A percentile compares a stretch with the other conserved stretches of the same genome.
phyloP scores from a whole-genome alignment of 2,113 vertebrate species.

The Myanophis thanlyinensis region DNA sequence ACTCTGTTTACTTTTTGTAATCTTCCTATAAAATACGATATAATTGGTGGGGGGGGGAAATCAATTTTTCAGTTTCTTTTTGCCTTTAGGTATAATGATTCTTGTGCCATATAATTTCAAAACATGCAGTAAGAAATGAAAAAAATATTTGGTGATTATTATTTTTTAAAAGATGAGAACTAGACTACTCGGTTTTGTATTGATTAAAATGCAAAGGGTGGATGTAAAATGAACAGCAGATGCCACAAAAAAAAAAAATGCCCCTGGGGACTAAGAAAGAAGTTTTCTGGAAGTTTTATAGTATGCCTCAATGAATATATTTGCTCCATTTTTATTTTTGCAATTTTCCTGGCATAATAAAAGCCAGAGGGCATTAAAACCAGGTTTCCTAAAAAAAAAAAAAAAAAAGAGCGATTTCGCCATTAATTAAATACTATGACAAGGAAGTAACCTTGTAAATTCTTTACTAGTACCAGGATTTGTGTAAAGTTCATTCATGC shows the following conservation, averaged over 20 bases:
- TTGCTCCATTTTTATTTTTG: constrained; percentile 22
- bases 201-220: constrained; percentile 45
- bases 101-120: not conserved
- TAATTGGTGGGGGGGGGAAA: not conserved
- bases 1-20: not conserved
- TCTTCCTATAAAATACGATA: not conserved
- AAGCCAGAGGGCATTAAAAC: not conserved
- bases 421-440: not conserved
- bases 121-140: not conserved
- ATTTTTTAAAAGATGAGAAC: not conserved
- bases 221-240: constrained; percentile 39
- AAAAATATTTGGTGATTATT: not conserved
- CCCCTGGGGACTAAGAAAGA: constrained; percentile 35
- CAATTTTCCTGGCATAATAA: constrained; percentile 1
- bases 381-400: not conserved
- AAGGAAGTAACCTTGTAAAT: not conserved
- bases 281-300: not conserved
- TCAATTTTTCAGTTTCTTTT: not conserved
- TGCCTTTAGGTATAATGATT: not conserved
- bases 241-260: constrained; percentile 30
- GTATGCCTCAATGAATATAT: constrained; percentile 34
- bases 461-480: not conserved
- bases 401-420: too few relatives aligned
- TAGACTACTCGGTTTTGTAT: not conserved
- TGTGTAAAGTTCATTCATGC: not conserved